Base-by-base conservation (phyloP, 2,888 invertebrate species). In the Eupithecia inturbata region DNA sequence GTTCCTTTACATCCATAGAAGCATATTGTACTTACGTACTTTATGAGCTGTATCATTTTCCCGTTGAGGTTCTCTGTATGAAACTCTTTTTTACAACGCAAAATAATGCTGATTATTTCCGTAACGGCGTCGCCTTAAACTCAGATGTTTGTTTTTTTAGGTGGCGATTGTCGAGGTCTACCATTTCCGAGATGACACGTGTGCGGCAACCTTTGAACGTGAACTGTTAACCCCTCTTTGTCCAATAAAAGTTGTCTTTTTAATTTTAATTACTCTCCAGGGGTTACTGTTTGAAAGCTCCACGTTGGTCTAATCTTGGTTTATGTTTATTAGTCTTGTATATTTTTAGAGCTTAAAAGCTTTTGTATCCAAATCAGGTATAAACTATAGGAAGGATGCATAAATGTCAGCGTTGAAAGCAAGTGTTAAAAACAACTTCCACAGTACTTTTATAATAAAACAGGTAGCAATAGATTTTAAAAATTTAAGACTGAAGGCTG, bases 171-270 rank as follows among this genome's bases (percentile, higher is more conserved):
- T n/a, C n/a, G n/a, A n/a, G n/a, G n/a, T n/a, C n/a, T n/a, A n/a
- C 22, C 22, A 10, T 0, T 53, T 53, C 9, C 22, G 10, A 53
- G 53, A 10, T 12, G 57, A 57, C 12, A 57, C 5, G 26, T 57
- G 57, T 57, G 57, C 57, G 10, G 12, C 26, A 57, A 57, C 57
- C 57, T 57, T 57, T 57, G 26, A 14, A 12, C 14, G 14, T 57
- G 57, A 74, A 74, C 68, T 78, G 76, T 78, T 77, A 76, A 79
- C 76, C 79, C 70, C 33, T 75, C 67, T 70, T 12, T 72, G 70
- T 75, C 67, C 75, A 75, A 72, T 75, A 70, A 70, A 72, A 72
- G 68, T 64, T 60, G 67, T 53, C 68, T 68, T 68, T 36, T 67
- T 72, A 53, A 57, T 26, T 26, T 26, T 75, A 72, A 72, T 75